These are phyloP conservation scores for Crocidura indochinensis DNA, from an alignment of 2,797 vertebrate genomes.

Conservation along the genomic window DNA sequence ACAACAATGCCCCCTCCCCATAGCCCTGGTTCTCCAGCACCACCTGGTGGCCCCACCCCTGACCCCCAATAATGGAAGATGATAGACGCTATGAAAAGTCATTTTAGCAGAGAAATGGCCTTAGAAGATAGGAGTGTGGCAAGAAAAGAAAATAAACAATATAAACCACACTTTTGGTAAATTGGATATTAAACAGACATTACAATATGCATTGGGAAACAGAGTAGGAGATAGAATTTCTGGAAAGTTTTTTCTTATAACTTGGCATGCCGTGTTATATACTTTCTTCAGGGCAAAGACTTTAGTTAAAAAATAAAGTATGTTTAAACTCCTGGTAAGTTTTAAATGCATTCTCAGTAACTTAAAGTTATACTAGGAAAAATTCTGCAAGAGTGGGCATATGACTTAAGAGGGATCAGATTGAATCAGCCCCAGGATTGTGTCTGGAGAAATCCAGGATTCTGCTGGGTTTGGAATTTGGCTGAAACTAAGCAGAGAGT, in stretches of 20 bases:
- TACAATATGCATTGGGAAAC: constrained; percentile 39
- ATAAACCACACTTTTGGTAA: not conserved
- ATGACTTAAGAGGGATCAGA: not conserved
- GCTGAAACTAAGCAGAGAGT: not conserved
- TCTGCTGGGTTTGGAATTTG: constrained; percentile 45
- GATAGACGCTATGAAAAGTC: not conserved
- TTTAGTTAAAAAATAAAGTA: constrained; percentile 46
- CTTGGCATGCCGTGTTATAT: not conserved
- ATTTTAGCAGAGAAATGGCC: constrained; percentile 8
- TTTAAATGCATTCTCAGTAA: not conserved
- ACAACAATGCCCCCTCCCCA: too few species aligned
- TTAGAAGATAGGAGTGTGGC: not conserved
- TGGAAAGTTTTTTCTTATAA: constrained; percentile 47
- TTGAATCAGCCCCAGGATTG: not conserved
- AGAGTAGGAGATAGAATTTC: constrained; percentile 51
- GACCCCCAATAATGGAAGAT: not conserved
- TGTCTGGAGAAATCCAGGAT: constrained; percentile 10
- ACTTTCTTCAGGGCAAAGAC: constrained; percentile 22
- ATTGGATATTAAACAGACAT: constrained; percentile 34
- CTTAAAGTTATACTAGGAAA: not conserved
- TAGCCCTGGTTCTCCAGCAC: too few species aligned
- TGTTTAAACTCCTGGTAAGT: constrained; percentile 3
- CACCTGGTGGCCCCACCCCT: too few species aligned
- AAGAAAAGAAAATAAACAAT: not conserved
- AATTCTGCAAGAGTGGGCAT: not conserved